phyloP scores from a whole-genome alignment of 2,888 invertebrate species.

The Arge pagana region DNA sequence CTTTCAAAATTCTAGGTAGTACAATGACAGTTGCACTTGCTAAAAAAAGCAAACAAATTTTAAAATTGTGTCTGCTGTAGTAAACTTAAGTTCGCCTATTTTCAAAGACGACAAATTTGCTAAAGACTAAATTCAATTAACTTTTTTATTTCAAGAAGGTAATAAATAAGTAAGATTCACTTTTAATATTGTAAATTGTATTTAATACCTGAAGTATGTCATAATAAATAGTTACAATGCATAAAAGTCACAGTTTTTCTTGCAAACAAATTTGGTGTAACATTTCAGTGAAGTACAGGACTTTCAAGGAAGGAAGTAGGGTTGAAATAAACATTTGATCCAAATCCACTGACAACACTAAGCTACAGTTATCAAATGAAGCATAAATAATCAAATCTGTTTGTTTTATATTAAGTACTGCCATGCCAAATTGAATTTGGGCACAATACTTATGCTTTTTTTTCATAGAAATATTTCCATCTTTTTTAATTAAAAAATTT shows the following conservation, averaged over 20 bases:
- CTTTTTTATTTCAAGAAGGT: no score
- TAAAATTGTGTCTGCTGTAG: conserved; percentile 18
- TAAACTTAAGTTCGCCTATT: conserved; percentile 19
- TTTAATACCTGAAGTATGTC: no score
- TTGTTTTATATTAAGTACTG: conserved; percentile 27
- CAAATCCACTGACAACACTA: conserved; percentile 22
- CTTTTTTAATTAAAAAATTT: not conserved
- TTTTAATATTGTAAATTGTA: no score
- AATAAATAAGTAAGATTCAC: no score
- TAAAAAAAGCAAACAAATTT: conserved; percentile 17
- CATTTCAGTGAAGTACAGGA: conserved; percentile 29
- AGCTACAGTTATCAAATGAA: conserved; percentile 9
- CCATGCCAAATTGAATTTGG: conserved; percentile 34
- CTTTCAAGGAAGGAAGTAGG: conserved; percentile 25
- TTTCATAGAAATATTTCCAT: conserved; percentile 22
- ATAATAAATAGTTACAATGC: no score
- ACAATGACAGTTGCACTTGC: conserved; percentile 14
- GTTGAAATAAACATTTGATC: conserved; percentile 23
- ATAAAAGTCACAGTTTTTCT: no score
- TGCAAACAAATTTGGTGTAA: conserved; percentile 23
- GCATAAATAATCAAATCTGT: conserved; percentile 27
- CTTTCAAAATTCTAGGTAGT: conserved; percentile 11
- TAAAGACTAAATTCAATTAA: not conserved
- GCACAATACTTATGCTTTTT: conserved; percentile 30
- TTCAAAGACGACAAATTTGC: conserved; percentile 13